phyloP scores from a whole-genome alignment of 2,113 vertebrate species.

The Xiphias gladius region DNA sequence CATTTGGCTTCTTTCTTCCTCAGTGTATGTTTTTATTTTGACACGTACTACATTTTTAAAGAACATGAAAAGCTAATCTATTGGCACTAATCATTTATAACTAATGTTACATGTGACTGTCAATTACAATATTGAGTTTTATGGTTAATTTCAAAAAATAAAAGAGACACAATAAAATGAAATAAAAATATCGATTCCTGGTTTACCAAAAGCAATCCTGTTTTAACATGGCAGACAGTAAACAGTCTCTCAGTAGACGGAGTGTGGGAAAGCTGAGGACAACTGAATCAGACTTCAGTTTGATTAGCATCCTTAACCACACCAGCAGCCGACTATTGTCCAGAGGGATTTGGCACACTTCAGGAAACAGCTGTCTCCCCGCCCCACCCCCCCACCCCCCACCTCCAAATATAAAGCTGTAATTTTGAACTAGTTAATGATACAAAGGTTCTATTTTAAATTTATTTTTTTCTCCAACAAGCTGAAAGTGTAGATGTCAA shows the following conservation, averaged over 20 bases:
- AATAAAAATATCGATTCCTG: background rate
- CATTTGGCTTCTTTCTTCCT: too few relatives aligned
- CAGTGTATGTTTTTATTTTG: too few relatives aligned
- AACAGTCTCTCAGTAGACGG: background rate
- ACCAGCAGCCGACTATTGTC: background rate
- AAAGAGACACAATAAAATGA: too few relatives aligned
- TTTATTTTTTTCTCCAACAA: background rate
- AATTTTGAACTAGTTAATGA: background rate
- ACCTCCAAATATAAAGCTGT: too few relatives aligned
- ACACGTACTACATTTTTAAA: too few relatives aligned
- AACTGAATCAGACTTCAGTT: background rate
- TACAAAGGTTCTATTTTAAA: background rate
- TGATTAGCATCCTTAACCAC: background rate
- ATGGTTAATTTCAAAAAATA: too few relatives aligned
- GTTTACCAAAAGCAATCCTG: background rate
- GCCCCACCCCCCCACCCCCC: background rate
- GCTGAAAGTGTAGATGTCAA: background rate
- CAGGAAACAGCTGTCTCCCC: conserved; percentile 11
- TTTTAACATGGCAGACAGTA: background rate
- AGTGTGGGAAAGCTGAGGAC: conserved; percentile 5
- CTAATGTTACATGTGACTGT: too few relatives aligned
- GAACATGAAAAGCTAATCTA: too few relatives aligned
- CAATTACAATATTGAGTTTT: too few relatives aligned
- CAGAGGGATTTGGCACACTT: conserved; percentile 20
- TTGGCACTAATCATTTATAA: too few relatives aligned